A percentile compares a stretch with the other conserved stretches of the same genome.
Evolutionary conservation across 2,888 invertebrate species (phyloP).

Genomic region (Brenthis hecate): DNA sequence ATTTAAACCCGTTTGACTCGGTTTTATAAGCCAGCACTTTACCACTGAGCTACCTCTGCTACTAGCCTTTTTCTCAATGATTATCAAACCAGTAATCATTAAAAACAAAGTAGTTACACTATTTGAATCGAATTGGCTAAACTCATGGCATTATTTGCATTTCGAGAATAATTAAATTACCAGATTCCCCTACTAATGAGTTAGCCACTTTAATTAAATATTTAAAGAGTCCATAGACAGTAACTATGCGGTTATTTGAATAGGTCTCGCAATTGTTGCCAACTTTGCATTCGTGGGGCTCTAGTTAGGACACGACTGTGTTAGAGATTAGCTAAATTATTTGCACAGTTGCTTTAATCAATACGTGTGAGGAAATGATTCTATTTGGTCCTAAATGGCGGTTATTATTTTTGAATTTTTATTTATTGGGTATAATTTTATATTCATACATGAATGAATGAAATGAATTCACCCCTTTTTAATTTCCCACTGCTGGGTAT

Average conservation of each 20-base stretch:
- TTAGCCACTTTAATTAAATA: conserved; percentile 35
- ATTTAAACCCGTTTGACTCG: too few species aligned
- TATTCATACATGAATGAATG: too few species aligned
- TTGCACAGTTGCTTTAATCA: background rate
- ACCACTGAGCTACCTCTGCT: too few species aligned
- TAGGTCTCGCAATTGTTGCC: conserved; percentile 28
- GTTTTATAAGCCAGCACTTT: background rate
- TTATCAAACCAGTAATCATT: background rate
- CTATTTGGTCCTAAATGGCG: background rate
- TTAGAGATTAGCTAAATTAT: conserved; percentile 10
- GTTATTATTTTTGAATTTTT: background rate
- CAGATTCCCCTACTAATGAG: conserved; percentile 30
- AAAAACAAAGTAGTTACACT: background rate
- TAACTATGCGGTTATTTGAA: conserved; percentile 32
- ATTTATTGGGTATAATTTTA: too few species aligned
- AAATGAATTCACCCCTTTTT: too few species aligned
- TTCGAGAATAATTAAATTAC: conserved; percentile 34
- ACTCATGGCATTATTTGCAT: conserved; percentile 13
- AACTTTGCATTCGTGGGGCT: conserved; percentile 17
- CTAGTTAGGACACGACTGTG: conserved; percentile 8
- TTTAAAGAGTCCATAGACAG: conserved; percentile 33
- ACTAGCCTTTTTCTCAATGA: too few species aligned
- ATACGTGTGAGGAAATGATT: background rate
- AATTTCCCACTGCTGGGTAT: too few species aligned
- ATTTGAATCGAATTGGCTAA: conserved; percentile 9